Base-by-base conservation (phyloP, 2,888 invertebrate species). In the Eristalinus sepulchralis region DNA sequence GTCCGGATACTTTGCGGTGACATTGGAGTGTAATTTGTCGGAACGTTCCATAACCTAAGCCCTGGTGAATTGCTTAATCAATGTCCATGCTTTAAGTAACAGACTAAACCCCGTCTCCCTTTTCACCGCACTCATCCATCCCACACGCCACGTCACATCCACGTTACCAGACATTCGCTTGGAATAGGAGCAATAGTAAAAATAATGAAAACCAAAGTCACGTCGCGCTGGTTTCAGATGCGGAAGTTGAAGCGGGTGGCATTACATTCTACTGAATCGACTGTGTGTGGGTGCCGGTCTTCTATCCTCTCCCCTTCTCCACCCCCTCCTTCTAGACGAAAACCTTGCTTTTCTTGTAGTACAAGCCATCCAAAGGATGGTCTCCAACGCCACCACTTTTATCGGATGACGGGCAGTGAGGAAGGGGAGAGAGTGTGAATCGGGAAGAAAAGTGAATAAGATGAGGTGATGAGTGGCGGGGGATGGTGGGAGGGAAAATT, bases 151-250 rank as follows among this genome's bases (percentile, higher is more conserved):
- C 47, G 3, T 17, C n/a, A 1, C n/a, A 47, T 17, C 47, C 17
- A n/a, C 47, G 2, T 8, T 8, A 75, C 66, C 82, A 72, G 82
- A 75, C 73, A 82, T 77, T 82, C 27, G 27, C 68, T 64, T 53
- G 31, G 24, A 72, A 72, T 0, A 5, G n/a, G 39, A 72, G 76
- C 80, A 84, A 81, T 73, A 73, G 78, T 53, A 68, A 67, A 71
- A 83, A 79, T 78, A 86, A 86, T 86, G 83, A 83, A 86, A 86
- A 86, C 86, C 86, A 83, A 86, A 83, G 86, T 86, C 86, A 86
- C 86, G 86, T 86, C 83, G 78, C 62, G 53, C 36, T 72, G 76
- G 81, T 81, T 81, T 78, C 73, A 71, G 71, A 83, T 83, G 78
- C 86, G 86, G 83, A 86, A 75, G 81, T 82, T 53, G 73, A 82